phyloP scores from a whole-genome alignment of 2,113 vertebrate species.

The Suncus etruscus region DNA sequence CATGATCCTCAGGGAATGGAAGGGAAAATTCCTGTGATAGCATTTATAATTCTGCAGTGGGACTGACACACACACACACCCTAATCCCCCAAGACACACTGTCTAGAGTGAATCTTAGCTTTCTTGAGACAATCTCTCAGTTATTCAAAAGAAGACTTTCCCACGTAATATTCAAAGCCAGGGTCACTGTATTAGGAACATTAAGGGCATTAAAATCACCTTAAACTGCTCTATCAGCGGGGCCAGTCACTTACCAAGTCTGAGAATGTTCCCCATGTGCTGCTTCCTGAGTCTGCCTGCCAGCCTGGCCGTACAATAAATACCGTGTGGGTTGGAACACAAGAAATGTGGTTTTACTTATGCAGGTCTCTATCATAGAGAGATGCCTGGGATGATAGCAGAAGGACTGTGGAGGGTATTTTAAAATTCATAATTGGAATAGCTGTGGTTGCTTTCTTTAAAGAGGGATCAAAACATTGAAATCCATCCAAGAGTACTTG shows the following conservation, averaged over 20 bases:
- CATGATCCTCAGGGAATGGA: neutral
- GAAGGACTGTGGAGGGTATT: conserved; percentile 36
- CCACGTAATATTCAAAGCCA: conserved; percentile 48
- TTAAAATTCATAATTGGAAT: conserved; percentile 74
- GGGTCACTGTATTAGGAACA: conserved; percentile 23
- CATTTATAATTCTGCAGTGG: neutral
- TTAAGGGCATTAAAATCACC: conserved; percentile 72
- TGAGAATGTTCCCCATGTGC: conserved; percentile 40
- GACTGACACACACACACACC: neutral
- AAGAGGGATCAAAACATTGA: conserved; percentile 77
- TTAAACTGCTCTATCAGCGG: conserved; percentile 73
- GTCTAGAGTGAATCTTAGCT: neutral
- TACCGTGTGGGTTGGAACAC: conserved; percentile 53
- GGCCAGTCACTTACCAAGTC: conserved; percentile 63
- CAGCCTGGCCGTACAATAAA: neutral
- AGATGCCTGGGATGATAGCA: conserved; percentile 69
- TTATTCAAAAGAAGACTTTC: conserved; percentile 68
- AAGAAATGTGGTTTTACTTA: conserved; percentile 78
- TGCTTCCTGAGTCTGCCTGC: conserved; percentile 38
- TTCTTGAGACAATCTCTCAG: conserved; percentile 57
- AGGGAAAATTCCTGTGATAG: neutral
- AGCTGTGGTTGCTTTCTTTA: conserved; percentile 69
- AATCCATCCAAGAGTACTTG: conserved; percentile 64
- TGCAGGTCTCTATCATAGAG: conserved; percentile 57
- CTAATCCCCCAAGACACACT: neutral